phyloP scores from a whole-genome alignment of 2,888 invertebrate genomes.

The Archaeoteleia sp. region DNA sequence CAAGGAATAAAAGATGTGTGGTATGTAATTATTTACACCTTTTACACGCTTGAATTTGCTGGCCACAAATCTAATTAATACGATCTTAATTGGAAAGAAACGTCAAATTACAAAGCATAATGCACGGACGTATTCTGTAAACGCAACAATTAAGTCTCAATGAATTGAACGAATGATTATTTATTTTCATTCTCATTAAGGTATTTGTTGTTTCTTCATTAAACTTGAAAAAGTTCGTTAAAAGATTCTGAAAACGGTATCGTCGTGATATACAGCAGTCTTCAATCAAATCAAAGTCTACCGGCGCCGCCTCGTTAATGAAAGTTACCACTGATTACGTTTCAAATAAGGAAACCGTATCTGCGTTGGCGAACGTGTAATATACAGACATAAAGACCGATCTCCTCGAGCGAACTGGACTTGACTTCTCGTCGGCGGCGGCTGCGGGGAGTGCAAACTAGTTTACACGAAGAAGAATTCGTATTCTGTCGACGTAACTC shows the following conservation, averaged over 20 bases:
- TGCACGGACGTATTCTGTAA: no score
- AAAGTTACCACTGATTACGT: conserved; percentile 24
- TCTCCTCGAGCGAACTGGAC: conserved; percentile 23
- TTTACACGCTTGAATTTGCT: no score
- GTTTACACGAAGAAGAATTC: conserved; percentile 50
- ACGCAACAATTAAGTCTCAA: no score
- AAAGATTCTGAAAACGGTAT: not conserved
- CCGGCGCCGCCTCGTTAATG: conserved; percentile 9
- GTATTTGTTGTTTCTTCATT: not conserved
- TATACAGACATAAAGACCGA: conserved; percentile 24
- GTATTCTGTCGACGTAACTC: conserved; percentile 58
- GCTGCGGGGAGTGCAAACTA: conserved; percentile 34
- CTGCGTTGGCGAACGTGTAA: conserved; percentile 2
- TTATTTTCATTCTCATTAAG: not conserved
- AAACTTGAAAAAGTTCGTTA: no score
- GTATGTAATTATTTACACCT: no score
- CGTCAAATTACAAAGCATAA: no score
- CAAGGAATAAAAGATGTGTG: no score
- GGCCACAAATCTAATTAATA: no score
- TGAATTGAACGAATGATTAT: no score
- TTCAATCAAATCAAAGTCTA: conserved; percentile 2
- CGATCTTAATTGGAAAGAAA: no score
- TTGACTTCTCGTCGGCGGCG: conserved; percentile 28
- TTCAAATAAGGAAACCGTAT: conserved; percentile 22
- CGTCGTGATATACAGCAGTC: not conserved